Percentiles rank a stretch among this genome's conserved stretches.
phyloP scores from a whole-genome alignment of 2,888 invertebrate species.

The Rotaria socialis region DNA sequence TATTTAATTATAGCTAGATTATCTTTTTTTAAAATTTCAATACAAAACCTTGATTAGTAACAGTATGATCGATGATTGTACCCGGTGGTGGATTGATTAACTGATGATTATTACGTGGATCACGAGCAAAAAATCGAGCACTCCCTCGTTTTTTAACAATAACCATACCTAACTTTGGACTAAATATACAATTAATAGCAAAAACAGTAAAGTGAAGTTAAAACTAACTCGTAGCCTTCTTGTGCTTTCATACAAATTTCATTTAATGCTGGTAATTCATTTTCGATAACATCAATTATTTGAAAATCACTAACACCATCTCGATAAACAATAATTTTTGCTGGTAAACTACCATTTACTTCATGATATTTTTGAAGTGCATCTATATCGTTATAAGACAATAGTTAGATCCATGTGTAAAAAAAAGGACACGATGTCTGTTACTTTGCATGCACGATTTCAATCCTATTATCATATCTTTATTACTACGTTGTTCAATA shows the following conservation, averaged over 20 bases:
- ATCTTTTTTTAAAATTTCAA: not conserved
- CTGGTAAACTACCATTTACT: constrained; percentile 39
- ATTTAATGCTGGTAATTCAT: constrained; percentile 55
- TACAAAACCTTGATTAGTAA: constrained; percentile 64
- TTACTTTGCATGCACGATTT: constrained; percentile 59
- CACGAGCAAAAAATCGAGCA: constrained; percentile 69
- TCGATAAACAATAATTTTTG: constrained; percentile 73
- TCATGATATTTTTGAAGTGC: constrained; percentile 45
- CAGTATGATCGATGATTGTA: constrained; percentile 77
- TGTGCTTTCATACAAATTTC: constrained; percentile 47
- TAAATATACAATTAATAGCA: constrained; percentile 45
- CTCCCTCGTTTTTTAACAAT: constrained; percentile 88
- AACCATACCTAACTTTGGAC: constrained; percentile 70
- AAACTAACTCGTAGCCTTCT: constrained; percentile 40
- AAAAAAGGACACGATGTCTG: not conserved
- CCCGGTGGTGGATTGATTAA: constrained; percentile 71
- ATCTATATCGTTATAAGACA: not conserved
- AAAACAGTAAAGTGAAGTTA: not conserved
- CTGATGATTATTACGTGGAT: constrained; percentile 48
- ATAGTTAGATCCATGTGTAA: not conserved
- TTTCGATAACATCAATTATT: constrained; percentile 52
- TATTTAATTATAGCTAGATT: too few relatives aligned
- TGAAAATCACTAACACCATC: constrained; percentile 70
- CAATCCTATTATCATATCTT: constrained; percentile 74
- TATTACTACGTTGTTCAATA: constrained; percentile 70